phyloP scores from a whole-genome alignment of 2,888 invertebrate species.

The Pheosia tremula region DNA sequence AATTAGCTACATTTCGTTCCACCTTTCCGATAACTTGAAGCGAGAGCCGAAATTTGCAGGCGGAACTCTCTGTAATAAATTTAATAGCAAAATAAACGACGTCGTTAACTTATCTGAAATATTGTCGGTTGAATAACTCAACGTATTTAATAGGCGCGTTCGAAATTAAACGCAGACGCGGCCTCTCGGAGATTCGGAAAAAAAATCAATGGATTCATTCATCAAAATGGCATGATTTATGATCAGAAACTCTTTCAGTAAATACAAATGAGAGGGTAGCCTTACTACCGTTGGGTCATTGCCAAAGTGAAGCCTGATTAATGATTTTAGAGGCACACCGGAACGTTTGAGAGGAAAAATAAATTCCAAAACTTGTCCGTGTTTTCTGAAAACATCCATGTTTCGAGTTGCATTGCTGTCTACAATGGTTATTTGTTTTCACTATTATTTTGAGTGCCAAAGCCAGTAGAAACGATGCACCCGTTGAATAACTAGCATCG shows the following conservation, averaged over 20 bases:
- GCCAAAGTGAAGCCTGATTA: slow-evolving; percentile 81
- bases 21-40: slow-evolving; percentile 49
- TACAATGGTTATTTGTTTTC: slow-evolving; percentile 20
- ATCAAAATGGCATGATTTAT: slow-evolving; percentile 80
- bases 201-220: slow-evolving; percentile 75
- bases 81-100: slow-evolving; percentile 56
- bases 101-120: slow-evolving; percentile 59
- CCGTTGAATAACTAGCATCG: no score
- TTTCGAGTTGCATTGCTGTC: slow-evolving; percentile 14
- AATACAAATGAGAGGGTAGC: slow-evolving; percentile 79
- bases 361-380: slow-evolving; percentile 62
- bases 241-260: slow-evolving; percentile 77
- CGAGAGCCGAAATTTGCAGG: slow-evolving; percentile 43
- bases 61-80: slow-evolving; percentile 52
- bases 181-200: slow-evolving; percentile 61
- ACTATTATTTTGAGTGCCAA: background rate
- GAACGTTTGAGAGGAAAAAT: slow-evolving; percentile 62
- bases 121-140: slow-evolving; percentile 56
- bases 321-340: slow-evolving; percentile 75
- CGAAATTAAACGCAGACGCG: slow-evolving; percentile 50
- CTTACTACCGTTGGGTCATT: slow-evolving; percentile 77
- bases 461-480: no score
- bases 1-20: slow-evolving; percentile 42
- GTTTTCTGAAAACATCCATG: slow-evolving; percentile 29
- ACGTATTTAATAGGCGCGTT: slow-evolving; percentile 46